A percentile compares a stretch with the other conserved stretches of the same genome.
These are phyloP conservation scores for Bombus ignitus DNA, from an alignment of 1,140 invertebrate genomes.

Conservation along the genomic window DNA sequence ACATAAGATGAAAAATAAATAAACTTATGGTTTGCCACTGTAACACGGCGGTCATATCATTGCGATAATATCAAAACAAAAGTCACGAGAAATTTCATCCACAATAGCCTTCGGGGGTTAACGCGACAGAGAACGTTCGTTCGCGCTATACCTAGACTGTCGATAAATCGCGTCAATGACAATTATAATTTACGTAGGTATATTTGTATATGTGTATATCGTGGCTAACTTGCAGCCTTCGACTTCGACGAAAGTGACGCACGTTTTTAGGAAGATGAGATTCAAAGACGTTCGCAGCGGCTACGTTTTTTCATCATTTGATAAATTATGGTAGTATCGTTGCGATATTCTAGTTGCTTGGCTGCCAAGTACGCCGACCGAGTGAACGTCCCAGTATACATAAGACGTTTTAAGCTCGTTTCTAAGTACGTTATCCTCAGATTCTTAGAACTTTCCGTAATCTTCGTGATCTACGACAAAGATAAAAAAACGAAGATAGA, in stretches of 20 bases:
- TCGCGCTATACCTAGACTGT: not conserved
- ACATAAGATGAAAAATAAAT: too few relatives aligned
- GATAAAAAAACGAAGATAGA: not conserved
- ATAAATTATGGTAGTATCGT: slow-evolving; percentile 51
- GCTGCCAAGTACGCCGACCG: slow-evolving; percentile 17
- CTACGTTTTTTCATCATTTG: slow-evolving; percentile 14
- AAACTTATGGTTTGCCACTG: not conserved
- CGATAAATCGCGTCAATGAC: not conserved
- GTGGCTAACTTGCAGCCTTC: slow-evolving; percentile 19
- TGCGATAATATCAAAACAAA: not conserved
- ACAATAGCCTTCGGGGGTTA: not conserved
- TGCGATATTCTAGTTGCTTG: slow-evolving; percentile 50
- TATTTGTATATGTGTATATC: slow-evolving; percentile 12
- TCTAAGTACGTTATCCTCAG: not conserved
- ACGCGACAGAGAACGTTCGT: not conserved
- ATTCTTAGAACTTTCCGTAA: slow-evolving; percentile 10
- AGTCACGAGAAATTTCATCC: too few relatives aligned
- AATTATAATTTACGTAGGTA: not conserved
- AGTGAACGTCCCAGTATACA: not conserved
- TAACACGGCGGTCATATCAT: not conserved
- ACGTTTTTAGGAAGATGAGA: not conserved
- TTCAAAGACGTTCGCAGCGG: slow-evolving; percentile 3
- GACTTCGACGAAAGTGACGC: not conserved
- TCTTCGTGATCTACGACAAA: not conserved
- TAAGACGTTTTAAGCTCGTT: not conserved